Conservation (phyloP, 2,113 vertebrate species). For the Cinclus cinclus region DNA sequence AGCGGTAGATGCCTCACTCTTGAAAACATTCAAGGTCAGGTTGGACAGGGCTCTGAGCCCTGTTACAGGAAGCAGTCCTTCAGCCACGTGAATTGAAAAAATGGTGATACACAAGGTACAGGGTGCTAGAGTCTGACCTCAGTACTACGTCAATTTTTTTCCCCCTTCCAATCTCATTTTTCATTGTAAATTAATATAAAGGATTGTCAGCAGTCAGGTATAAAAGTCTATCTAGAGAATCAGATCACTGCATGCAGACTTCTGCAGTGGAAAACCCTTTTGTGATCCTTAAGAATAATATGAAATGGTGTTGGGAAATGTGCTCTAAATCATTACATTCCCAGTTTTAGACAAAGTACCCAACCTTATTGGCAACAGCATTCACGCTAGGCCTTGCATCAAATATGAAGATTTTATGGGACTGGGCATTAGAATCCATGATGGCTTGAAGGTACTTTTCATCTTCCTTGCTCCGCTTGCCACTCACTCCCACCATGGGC, state of each 20-base stretch:
- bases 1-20: not conserved
- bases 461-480: conserved; percentile 94
- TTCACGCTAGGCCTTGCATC: conserved; percentile 95
- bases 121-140: not conserved
- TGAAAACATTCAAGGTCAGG: not conserved
- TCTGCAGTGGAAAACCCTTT: not conserved
- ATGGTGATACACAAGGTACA: not conserved
- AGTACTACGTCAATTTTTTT: not conserved
- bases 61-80: not conserved
- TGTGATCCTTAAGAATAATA: not conserved
- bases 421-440: conserved; percentile 98
- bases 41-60: not conserved
- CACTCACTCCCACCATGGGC: conserved; percentile 92
- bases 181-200: not conserved
- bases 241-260: not conserved
- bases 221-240: not conserved
- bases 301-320: not conserved
- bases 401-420: conserved; percentile 97
- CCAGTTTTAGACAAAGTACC: not conserved
- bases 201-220: not conserved
- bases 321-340: not conserved
- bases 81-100: not conserved
- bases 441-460: conserved; percentile 95
- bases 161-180: not conserved
- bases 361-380: conserved; percentile 94